Base-by-base conservation (phyloP, 2,888 invertebrate genomes). In the Orthonevra nobilis region DNA sequence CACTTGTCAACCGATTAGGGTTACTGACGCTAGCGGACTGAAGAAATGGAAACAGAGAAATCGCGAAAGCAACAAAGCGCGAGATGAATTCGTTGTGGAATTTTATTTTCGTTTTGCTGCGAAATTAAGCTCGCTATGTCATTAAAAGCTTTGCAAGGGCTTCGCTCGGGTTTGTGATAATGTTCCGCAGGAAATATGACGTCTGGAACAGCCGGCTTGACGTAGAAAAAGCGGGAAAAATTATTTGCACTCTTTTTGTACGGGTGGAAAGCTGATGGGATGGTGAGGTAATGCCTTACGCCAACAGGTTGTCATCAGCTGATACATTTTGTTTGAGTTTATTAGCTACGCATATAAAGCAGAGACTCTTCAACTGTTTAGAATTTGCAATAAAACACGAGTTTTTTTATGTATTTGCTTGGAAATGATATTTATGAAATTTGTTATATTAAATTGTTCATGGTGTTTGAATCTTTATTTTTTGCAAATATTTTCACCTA, bases 11-110 rank as follows among this genome's bases (percentile, higher is more conserved):
- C 58, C 38, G 1, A 30, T 20, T 2, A 40, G 40, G 40, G 50
- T 50, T 40, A 60, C 68, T 40, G 48, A 30, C 58, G 40, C 48
- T 40, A 60, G 40, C 40, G 34, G 32, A 69, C 68, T 69, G 56
- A 64, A 46, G 12, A 10, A n/a, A 30, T n/a, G n/a, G n/a, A n/a
- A n/a, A n/a, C n/a, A n/a, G n/a, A n/a, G n/a, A n/a, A n/a, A n/a
- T n/a, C n/a, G n/a, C n/a, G 40, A 4, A 12, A 44, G n/a, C 14
- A 23, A 17, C 14, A 15, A 19, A 23, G 14, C 54, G 23, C 23
- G 3, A 48, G 38, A 68, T 48, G 20, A 66, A 61, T n/a, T 26
- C 9, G 12, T 12, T 40, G 12, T 19, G 4, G 17, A 56, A 56
- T 58, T 14, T 40, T 12, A 12, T 5, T n/a, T 50, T 32, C 2